Evolutionary conservation across 2,797 vertebrate genomes (phyloP).

Genomic region (Gallinago nigripennis): DNA sequence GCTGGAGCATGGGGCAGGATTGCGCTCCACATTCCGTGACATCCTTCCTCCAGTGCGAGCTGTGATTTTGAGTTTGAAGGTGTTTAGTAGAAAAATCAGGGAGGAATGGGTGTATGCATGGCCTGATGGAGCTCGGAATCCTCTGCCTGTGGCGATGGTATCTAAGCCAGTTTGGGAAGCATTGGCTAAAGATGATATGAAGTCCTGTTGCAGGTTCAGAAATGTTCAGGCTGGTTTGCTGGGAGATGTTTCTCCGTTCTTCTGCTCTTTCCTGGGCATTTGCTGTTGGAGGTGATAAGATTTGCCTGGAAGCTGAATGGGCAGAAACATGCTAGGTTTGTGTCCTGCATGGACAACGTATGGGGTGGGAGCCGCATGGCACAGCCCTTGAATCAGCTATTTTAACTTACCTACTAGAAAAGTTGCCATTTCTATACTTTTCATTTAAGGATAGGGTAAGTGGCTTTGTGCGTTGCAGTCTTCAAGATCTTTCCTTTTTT

Average conservation of each 20-base stretch:
- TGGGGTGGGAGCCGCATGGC: neutral
- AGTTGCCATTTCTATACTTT: neutral
- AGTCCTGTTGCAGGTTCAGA: neutral
- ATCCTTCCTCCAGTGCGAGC: neutral
- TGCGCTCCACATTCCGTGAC: fast-evolving
- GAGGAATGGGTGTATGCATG: fast-evolving
- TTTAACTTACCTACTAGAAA: neutral
- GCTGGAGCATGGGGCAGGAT: neutral
- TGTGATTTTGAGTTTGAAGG: neutral
- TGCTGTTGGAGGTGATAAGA: neutral
- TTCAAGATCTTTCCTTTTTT: neutral
- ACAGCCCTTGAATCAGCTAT: neutral
- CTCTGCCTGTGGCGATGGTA: neutral
- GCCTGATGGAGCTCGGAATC: neutral
- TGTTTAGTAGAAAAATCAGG: neutral
- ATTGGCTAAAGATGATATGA: neutral
- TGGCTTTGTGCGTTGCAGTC: neutral
- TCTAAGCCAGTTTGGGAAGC: neutral
- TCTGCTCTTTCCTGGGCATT: neutral
- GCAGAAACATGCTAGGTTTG: neutral
- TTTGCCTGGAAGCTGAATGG: neutral
- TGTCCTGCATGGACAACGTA: neutral
- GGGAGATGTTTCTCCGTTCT: neutral
- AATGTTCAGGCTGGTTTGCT: neutral
- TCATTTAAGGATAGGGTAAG: neutral